Conservation (phyloP, 2,888 invertebrate species). For the Plebejus melissa region DNA sequence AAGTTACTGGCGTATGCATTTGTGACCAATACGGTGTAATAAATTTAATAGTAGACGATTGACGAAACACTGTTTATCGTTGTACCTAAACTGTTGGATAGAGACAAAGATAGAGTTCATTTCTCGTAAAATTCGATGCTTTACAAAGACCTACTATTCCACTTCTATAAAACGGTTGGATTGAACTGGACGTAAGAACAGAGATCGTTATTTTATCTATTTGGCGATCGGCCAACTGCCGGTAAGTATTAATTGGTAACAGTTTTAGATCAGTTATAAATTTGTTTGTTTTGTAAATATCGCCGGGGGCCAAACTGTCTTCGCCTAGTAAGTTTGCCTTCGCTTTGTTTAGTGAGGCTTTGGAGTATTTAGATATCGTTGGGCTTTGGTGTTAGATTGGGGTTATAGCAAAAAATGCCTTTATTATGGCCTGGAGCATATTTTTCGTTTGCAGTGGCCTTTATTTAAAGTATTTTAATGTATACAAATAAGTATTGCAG, state of each 20-base stretch:
- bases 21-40: no score
- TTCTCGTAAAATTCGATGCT: background rate
- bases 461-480: background rate
- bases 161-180: background rate
- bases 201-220: conserved; percentile 17
- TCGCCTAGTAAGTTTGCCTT: background rate
- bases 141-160: conserved; percentile 7
- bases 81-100: no score
- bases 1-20: background rate
- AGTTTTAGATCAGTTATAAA: background rate
- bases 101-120: no score
- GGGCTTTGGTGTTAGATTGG: background rate
- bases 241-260: conserved; percentile 15
- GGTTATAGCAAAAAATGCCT: background rate
- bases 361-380: background rate
- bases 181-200: conserved; percentile 1
- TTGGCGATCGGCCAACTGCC: conserved; percentile 22
- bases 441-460: background rate
- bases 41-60: no score
- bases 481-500: no score
- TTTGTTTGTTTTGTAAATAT: conserved; percentile 20
- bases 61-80: background rate
- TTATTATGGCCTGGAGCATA: background rate
- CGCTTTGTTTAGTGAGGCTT: background rate
- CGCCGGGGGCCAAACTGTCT: conserved; percentile 10